Conservation (phyloP, 1,140 invertebrate genomes). For the Drosophila carrolli region DNA sequence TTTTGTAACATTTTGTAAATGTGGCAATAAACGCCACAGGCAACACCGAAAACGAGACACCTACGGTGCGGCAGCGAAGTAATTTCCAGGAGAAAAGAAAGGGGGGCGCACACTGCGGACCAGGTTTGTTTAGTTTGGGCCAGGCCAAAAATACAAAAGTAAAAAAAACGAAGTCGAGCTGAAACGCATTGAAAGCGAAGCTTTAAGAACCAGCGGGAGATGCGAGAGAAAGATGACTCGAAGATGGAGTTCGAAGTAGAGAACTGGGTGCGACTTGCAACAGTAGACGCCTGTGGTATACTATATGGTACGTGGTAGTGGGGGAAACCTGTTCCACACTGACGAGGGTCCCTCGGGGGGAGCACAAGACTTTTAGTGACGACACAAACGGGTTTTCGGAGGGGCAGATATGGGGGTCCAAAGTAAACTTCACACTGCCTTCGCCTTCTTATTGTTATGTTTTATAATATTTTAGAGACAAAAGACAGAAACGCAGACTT, state of each 20-base stretch:
- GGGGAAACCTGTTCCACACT: conserved; percentile 60
- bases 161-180: conserved; percentile 2
- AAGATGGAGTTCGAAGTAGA: conserved; percentile 36
- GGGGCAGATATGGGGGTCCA: conserved; percentile 12
- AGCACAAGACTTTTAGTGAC: conserved; percentile 65
- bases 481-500: conserved; percentile 55
- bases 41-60: conserved; percentile 57
- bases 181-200: conserved; percentile 76
- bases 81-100: conserved; percentile 39
- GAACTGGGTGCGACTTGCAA: conserved; percentile 73
- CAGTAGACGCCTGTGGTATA: conserved; percentile 62
- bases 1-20: conserved; percentile 56
- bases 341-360: conserved; percentile 27
- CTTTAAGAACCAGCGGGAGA: conserved; percentile 41
- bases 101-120: conserved; percentile 21
- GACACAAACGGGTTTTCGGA: conserved; percentile 75
- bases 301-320: conserved; percentile 7
- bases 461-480: conserved; percentile 80
- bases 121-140: conserved; percentile 34
- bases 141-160: conserved; percentile 8
- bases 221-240: conserved; percentile 26
- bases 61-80: conserved; percentile 36
- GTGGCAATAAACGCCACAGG: conserved; percentile 48
- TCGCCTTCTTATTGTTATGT: conserved; percentile 78
- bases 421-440: conserved; percentile 76